Base-by-base conservation (phyloP, 2,113 vertebrate genomes). In the Sprattus sprattus region DNA sequence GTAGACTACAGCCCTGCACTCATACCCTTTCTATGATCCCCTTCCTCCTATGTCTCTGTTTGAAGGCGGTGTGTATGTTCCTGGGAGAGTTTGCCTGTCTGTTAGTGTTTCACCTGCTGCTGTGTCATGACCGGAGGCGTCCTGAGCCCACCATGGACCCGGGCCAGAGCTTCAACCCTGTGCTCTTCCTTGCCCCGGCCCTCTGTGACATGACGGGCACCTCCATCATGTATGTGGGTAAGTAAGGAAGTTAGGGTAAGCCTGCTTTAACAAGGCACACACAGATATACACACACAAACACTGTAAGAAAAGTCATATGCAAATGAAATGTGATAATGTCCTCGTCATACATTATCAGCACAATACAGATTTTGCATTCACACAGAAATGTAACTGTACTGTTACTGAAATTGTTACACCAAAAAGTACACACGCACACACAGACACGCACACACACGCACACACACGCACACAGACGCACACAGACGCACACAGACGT, bases 201-300 rank as follows among this genome's bases (percentile, higher is more conserved):
- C 93, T 99, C 87, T 99, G 98, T 11, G 97, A 99, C 93, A 98
- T 99, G 97, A 92, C 89, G 0, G 97, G 95, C 75, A 99, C 98
- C 81, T 97, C 96, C 91, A 94, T 98, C 94, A 99, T 98, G 97
- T 99, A 99, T 91, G 95, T 99, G 82, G 97, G 98, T 99, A 89
- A 95, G 97, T 96, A 50, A 81, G 13, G 32, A 28, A 15, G 28
- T 39, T 10, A 11, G 64, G n/a, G 20, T 64, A n/a, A 25, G 60
- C 52, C 52, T 57, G 52, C 39, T 39, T 39, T 39, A 39, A 39
- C 39, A 39, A 57, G 20, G 16, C 64, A 67, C 9, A 28, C n/a
- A 67, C 25, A 67, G n/a, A 67, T 8, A 67, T n/a, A 28, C 2
- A 18, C 52, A 54, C 52, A 54, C 16, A 18, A 0, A 54, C 52